Conservation (phyloP, 2,797 vertebrate species). For the Helostoma temminkii region DNA sequence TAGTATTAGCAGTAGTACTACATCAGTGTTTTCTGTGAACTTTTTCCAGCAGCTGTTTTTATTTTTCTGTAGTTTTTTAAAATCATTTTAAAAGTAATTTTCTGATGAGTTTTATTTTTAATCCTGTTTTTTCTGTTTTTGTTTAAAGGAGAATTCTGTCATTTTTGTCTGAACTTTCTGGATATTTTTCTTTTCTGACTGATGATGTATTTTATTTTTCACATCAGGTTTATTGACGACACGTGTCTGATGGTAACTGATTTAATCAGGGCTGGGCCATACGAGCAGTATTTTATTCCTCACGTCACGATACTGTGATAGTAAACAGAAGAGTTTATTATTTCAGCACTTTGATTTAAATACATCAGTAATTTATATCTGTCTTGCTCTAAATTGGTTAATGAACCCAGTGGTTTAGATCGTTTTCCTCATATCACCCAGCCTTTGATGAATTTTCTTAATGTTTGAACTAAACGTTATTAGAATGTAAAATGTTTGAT, state of each 20-base stretch:
- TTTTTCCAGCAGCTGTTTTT: background rate
- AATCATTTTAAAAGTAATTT: background rate
- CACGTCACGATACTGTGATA: too few species aligned
- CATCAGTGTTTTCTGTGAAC: constrained; percentile 17
- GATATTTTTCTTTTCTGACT: constrained; percentile 42
- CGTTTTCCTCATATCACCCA: background rate
- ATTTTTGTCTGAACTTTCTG: constrained; percentile 23
- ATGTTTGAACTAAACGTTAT: background rate
- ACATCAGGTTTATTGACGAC: constrained; percentile 44
- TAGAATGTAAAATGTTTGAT: constrained; percentile 19
- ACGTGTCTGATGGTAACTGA: constrained; percentile 28
- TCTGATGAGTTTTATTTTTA: constrained; percentile 10
- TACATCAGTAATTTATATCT: too few species aligned
- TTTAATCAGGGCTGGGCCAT: constrained; percentile 8
- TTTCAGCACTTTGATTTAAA: too few species aligned
- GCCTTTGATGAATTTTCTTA: background rate
- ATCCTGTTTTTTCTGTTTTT: constrained; percentile 10
- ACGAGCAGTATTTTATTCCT: background rate
- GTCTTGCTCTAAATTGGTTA: too few species aligned
- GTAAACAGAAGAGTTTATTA: too few species aligned
- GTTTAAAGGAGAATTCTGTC: constrained; percentile 26
- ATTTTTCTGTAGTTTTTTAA: background rate
- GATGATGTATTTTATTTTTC: constrained; percentile 50
- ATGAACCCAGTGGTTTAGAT: too few species aligned
- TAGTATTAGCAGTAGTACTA: background rate